phyloP scores from a whole-genome alignment of 2,113 vertebrate genomes.

The Limnothrissa miodon region DNA sequence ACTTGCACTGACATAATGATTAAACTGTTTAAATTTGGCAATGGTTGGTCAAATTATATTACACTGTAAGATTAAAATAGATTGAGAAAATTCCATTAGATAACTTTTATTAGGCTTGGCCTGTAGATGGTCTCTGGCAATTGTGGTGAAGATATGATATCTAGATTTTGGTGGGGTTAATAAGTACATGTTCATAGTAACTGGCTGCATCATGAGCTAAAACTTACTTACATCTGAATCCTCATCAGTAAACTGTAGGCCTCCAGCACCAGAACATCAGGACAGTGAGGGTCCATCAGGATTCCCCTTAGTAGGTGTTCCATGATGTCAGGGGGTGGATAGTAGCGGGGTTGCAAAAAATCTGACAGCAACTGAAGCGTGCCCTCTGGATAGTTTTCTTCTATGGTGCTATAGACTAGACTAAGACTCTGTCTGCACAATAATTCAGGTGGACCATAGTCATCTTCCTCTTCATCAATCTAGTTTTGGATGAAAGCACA shows the following conservation, averaged over 20 bases:
- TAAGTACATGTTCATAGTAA: too few species aligned
- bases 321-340: slow-evolving; percentile 78
- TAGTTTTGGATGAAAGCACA: slow-evolving; percentile 25
- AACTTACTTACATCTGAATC: slow-evolving; percentile 81
- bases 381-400: slow-evolving; percentile 82
- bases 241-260: slow-evolving; percentile 87
- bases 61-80: too few species aligned
- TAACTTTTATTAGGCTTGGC: too few species aligned
- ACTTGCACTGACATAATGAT: too few species aligned
- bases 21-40: too few species aligned
- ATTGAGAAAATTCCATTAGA: too few species aligned
- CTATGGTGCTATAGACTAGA: slow-evolving; percentile 82
- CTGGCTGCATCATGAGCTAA: background rate
- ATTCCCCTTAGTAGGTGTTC: slow-evolving; percentile 77
- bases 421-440: slow-evolving; percentile 79
- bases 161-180: too few species aligned
- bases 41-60: too few species aligned
- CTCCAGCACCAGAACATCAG: slow-evolving; percentile 70
- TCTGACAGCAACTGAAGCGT: slow-evolving; percentile 87
- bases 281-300: slow-evolving; percentile 71
- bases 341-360: slow-evolving; percentile 77
- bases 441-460: slow-evolving; percentile 55
- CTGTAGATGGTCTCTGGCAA: too few species aligned
- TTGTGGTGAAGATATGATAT: too few species aligned
- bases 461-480: slow-evolving; percentile 36